A percentile compares a stretch with the other conserved stretches of the same genome.
Evolutionary conservation across 2,888 invertebrate species (phyloP).

Genomic region (Anticlea derivata): DNA sequence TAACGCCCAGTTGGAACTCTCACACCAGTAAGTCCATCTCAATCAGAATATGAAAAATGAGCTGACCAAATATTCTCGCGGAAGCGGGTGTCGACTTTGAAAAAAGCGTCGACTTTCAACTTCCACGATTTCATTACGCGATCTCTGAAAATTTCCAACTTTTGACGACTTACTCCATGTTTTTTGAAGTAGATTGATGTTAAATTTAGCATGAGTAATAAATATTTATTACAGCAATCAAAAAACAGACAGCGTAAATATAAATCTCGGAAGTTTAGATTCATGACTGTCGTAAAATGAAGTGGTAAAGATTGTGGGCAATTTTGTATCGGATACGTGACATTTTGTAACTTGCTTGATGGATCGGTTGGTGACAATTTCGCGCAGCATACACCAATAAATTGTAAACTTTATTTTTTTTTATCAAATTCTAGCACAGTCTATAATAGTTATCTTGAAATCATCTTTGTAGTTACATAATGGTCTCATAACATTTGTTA

Average conservation of each 20-base stretch:
- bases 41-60: conserved; percentile 60
- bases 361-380: not conserved
- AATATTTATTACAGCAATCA: conserved; percentile 44
- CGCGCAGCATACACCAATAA: too few species aligned
- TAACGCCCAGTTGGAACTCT: conserved; percentile 16
- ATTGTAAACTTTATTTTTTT: too few species aligned
- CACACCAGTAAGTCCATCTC: conserved; percentile 47
- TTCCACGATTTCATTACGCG: conserved; percentile 55
- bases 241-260: conserved; percentile 32
- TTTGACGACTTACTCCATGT: conserved; percentile 57
- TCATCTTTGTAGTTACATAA: too few species aligned
- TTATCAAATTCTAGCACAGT: too few species aligned
- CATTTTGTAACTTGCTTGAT: too few species aligned
- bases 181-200: conserved; percentile 63
- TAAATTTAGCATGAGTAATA: conserved; percentile 47
- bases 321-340: too few species aligned
- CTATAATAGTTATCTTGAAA: too few species aligned
- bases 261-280: conserved; percentile 29
- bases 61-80: conserved; percentile 60
- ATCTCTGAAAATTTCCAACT: conserved; percentile 57
- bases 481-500: too few species aligned
- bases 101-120: conserved; percentile 47
- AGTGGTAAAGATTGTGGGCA: conserved; percentile 40
- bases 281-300: conserved; percentile 48
- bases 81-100: conserved; percentile 47